These are phyloP conservation scores for Mus pahari DNA, from an alignment of 2,113 vertebrate genomes.

Conservation along the genomic window DNA sequence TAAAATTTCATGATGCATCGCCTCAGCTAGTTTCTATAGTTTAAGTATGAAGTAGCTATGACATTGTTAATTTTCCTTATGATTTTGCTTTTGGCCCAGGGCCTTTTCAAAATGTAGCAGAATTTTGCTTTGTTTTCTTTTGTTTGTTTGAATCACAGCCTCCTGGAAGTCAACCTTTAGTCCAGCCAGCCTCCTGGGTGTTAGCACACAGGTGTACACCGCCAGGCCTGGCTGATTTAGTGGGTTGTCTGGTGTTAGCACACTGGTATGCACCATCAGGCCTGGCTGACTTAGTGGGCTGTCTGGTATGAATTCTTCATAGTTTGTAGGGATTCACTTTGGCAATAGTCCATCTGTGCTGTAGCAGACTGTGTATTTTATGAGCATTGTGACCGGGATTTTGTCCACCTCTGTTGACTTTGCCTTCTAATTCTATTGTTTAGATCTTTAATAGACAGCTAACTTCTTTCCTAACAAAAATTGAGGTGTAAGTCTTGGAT, in stretches of 20 bases:
- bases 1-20: background rate
- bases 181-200: background rate
- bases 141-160: background rate
- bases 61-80: background rate
- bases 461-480: constrained; percentile 1
- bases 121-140: background rate
- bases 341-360: background rate
- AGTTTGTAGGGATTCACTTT: background rate
- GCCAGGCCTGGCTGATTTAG: background rate
- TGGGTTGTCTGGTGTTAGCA: background rate
- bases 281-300: background rate
- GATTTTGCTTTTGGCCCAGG: background rate
- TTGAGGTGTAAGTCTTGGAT: background rate
- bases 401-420: background rate
- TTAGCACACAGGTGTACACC: background rate
- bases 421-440: background rate
- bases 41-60: background rate
- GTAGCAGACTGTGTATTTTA: background rate
- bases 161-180: background rate
- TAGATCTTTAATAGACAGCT: background rate
- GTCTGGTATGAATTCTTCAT: background rate
- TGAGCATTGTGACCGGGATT: background rate
- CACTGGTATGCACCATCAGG: background rate
- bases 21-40: background rate
- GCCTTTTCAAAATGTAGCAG: background rate